Conservation (phyloP, 2,797 vertebrate species). For the Erpetoichthys calabaricus region DNA sequence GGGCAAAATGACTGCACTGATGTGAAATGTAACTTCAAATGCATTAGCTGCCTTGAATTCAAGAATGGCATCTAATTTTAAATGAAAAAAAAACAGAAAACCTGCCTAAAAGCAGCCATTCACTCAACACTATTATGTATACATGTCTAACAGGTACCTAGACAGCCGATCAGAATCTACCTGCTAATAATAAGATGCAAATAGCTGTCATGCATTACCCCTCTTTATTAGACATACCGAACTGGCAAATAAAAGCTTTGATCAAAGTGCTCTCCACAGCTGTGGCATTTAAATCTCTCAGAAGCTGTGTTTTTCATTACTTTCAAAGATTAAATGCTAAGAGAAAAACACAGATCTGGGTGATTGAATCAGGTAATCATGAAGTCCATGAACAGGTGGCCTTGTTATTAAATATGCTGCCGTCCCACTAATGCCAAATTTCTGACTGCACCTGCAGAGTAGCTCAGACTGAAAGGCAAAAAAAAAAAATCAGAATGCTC, state of each 20-base stretch:
- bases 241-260: constrained; percentile 31
- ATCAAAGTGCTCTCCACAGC: constrained; percentile 38
- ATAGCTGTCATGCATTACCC: constrained; percentile 25
- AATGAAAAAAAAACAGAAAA: too few species aligned
- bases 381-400: constrained; percentile 34
- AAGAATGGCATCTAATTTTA: too few species aligned
- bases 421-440: constrained; percentile 28
- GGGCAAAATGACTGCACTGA: too few species aligned
- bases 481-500: constrained; percentile 19
- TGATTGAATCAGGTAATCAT: constrained; percentile 41
- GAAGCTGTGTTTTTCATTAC: constrained; percentile 36
- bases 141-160: too few species aligned
- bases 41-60: too few species aligned
- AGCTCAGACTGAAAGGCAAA: constrained; percentile 14
- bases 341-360: constrained; percentile 29
- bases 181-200: constrained; percentile 34
- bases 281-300: constrained; percentile 28
- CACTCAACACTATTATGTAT: too few species aligned
- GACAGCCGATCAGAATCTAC: constrained; percentile 21
- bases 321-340: constrained; percentile 45
- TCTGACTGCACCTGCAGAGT: constrained; percentile 20
- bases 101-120: too few species aligned
- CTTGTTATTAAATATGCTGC: constrained; percentile 33
- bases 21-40: too few species aligned
- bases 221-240: constrained; percentile 28